Evolutionary conservation across 1,140 invertebrate genomes (phyloP), one percentile per base, ranked within the genome.

Genomic region (Bombus affinis): DNA sequence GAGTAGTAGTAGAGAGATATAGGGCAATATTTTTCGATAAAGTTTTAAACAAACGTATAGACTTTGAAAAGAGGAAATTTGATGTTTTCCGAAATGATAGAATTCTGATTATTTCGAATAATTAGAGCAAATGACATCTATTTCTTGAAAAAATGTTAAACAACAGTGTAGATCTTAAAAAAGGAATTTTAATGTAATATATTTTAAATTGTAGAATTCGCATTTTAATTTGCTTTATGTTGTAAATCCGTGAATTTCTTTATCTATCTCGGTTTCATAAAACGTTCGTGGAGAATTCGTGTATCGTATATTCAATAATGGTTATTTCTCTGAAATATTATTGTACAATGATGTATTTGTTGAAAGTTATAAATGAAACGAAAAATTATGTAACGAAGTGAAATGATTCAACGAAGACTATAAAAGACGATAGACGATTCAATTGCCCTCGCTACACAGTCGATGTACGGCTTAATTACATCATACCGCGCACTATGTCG

Each of bases 401-500:
- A 35, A 18, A 25, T 37, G n/a, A 57, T 8, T 71, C 13, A 18
- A 71, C 5, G 13, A 37, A 22, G 44, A 68, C 4, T 5, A 15
- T 18, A 37, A 25, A 47, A n/a, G 25, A 1, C 25, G 53, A 32
- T n/a, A 44, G 22, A 53, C 12, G 28, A 39, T 53, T 47, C 9
- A 68, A 76, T 75, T 66, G 5, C 32, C 25, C 39, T 75, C 8
- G 10, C 32, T n/a, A 35, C 28, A 76, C 15, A 3, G 35, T n/a
- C 59, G 22, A 35, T 18, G 25, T 6, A 65, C 32, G 2, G 25
- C 35, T 68, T 66, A 68, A 81, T 88, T 89, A 88, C 86, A 42
- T 85, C 83, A 88, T 75, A 66, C 13, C 71, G 42, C 25, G 44
- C 42, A 28, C 59, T 53, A 81, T 84, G 86, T 89, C 83, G 35